phyloP scores from a whole-genome alignment of 2,113 vertebrate genomes.

The Orthochromis malagaraziensis region DNA sequence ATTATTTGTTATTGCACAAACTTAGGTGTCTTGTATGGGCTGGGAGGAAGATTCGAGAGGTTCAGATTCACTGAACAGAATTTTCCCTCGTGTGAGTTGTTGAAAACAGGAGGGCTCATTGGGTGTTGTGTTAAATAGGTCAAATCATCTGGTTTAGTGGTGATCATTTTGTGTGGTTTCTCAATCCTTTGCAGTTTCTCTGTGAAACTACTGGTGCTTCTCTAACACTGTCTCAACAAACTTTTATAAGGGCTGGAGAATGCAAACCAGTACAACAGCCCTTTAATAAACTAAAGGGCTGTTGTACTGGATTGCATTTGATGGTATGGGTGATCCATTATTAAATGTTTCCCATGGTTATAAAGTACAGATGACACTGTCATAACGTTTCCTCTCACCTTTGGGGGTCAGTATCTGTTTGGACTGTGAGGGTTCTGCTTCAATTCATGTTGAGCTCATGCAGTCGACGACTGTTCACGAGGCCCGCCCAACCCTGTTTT shows the following conservation, averaged over 20 bases:
- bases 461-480: not conserved
- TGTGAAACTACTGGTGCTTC: not conserved
- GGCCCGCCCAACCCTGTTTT: not conserved
- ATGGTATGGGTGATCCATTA: not conserved
- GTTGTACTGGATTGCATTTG: not conserved
- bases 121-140: not conserved
- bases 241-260: not conserved
- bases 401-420: not conserved
- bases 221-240: not conserved
- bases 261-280: not conserved
- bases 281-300: not conserved
- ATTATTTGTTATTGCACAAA: constrained; percentile 27
- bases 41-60: constrained; percentile 45
- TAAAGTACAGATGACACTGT: not conserved
- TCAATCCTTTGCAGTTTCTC: not conserved
- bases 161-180: not conserved
- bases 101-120: not conserved
- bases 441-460: not conserved
- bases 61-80: constrained; percentile 31
- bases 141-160: not conserved
- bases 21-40: constrained; percentile 54
- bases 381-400: not conserved
- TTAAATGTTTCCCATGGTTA: not conserved
- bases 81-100: constrained; percentile 43
- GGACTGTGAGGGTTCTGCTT: not conserved